Evolutionary conservation across 2,888 invertebrate species (phyloP), one percentile per base, ranked within the genome.

Genomic region (Sialis lutaria): DNA sequence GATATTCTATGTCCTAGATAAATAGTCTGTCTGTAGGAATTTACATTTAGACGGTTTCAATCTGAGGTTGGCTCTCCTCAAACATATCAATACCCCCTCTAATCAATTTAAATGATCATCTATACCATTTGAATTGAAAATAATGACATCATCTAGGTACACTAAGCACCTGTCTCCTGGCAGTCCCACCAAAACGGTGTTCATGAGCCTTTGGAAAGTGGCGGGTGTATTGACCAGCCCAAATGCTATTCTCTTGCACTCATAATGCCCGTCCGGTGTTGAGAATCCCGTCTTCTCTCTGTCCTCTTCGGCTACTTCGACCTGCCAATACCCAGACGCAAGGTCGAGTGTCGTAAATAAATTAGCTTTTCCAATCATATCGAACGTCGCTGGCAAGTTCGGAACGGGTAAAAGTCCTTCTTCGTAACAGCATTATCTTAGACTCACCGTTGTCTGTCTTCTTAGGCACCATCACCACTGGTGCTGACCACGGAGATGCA

Each of bases 381-480:
- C 55, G 30, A 56, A 43, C 7, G 57, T 54, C n/a, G 60, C 60
- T 7, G 53, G 47, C 9, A 62, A 54, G 44, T 56, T 53, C 1
- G 60, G 59, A 61, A 42, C 1, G 59, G 60, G 46, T 57, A 56
- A 1, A 53, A 43, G 48, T 60, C 57, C 1, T 54, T 53, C 1
- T 54, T 51, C 0, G 60, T 61, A 0, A 51, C 48, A 6, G 52
- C 50, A 41, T 62, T 62, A 46, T 54, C 44, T 53, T 52, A 1
- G 34, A 22, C 22, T 45, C 49, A 3, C 51, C 51, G 10, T 52
- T 50, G 8, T 51, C 52, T 8, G 57, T 53, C 47, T 59, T 60
- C 51, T 63, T 65, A 12, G 52, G 52, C 2, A 61, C 60, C 1
- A 65, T 42, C 3, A 63, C 58, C 5, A 62, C 53, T 0, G 61